Base-by-base conservation (phyloP, 2,888 invertebrate species). In the Chironomus tentans region DNA sequence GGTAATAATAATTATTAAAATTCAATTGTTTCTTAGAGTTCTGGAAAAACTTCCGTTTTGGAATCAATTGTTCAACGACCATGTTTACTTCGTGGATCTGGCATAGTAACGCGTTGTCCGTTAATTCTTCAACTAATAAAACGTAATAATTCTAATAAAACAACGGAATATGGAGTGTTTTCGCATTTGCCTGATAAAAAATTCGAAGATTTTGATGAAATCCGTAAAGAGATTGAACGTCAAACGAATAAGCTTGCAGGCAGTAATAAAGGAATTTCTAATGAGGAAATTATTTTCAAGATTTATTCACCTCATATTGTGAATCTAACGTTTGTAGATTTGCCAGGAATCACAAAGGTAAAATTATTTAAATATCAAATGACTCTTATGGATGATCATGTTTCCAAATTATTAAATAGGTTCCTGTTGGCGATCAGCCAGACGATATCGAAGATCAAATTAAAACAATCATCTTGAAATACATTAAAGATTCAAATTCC, bases 171-270 rank as follows among this genome's bases (percentile, higher is more conserved):
- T 89, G 98, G 93, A 28, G 91, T 92, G 81, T 99, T 99, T 83
- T 87, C 98, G 56, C 99, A 99, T 83, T 91, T 91, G 68, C 65
- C 21, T 24, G 95, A 94, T 84, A 92, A 91, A 80, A 92, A 89
- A 84, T 87, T 89, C 83, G 91, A 92, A 78, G 90, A 97, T 85
- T 99, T 99, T 84, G 89, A 93, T 79, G 92, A 95, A 77, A 94
- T 99, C 79, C 89, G 97, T 6, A 83, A 85, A 79, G 99, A 99
- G 86, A 97, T 99, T 81, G 96, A 97, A 81, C 86, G 87, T 75
- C 98, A 99, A 86, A 99, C 99, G 99, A 69, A 96, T 99, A 69
- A 99, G 99, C 87, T 86, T 99, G 70, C 99, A 99, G 73, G 99
- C 98, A 77, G 93, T 99, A 78, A 99, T 98, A 61, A 98, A 98